Base-by-base conservation (phyloP, 92 coral and sea anemone species). In the Umimayanthus chanpuru region DNA sequence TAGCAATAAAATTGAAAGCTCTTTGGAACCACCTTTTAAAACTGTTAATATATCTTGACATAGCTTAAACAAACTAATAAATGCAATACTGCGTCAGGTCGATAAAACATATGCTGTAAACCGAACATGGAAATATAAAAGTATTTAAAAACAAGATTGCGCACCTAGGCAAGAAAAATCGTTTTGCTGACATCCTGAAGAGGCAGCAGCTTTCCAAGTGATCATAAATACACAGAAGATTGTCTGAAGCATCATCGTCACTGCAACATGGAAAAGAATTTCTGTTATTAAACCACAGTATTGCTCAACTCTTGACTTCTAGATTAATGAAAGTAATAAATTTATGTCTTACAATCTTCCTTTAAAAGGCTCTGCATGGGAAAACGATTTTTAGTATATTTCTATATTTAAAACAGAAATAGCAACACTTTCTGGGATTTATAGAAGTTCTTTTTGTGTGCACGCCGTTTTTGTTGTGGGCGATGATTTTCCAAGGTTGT, bases 91-190 rank as follows among this genome's bases (percentile, higher is more conserved):
- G 18, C 36, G 36, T 7, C 23, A 30, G 77, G 77, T 73, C 26
- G n/a, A 18, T 68, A 9, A 16, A 28, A 15, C 39, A 4, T n/a
- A 15, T 32, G 23, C 32, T 30, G 20, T 21, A 12, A 73, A 44
- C 12, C 2, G 23, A 32, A 73, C 23, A 29, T 30, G 77, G 41
- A 11, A 73, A 20, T 61, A 61, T 61, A 61, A 21, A 61, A 61
- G 68, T 61, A 23, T 61, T 1, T 21, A 0, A 61, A 61, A 61
- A 23, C 1, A 9, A 61, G 8, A 20, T 8, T 76, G 43, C 81
- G 20, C 61, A 78, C 81, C 81, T 78, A 78, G 25, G 61, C 81
- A 78, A 28, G 39, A 3, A 28, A 78, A 78, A 78, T 78, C 61
- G 64, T 78, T 49, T 15, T 47, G 39, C 40, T 78, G 81, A n/a